Conservation (phyloP, 1,140 invertebrate genomes). For the Drosophila setifemur region DNA sequence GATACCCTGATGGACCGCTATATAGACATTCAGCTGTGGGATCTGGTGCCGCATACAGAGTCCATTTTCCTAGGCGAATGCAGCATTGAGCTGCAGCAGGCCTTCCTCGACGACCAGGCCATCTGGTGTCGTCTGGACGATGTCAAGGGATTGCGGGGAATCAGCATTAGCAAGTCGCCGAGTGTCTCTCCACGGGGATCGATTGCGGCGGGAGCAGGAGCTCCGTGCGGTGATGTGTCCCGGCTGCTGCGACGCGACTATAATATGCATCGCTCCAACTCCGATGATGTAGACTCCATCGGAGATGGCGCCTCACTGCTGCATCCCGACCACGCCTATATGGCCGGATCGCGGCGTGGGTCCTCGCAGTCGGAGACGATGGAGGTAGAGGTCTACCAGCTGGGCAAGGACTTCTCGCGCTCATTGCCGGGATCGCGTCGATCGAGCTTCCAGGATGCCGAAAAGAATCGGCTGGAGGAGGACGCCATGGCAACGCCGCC, state of each 20-base stretch:
- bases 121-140: conserved; percentile 94
- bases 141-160: conserved; percentile 86
- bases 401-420: conserved; percentile 92
- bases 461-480: conserved; percentile 83
- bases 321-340: conserved; percentile 93
- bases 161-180: conserved; percentile 85
- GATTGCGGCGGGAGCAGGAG: conserved; percentile 84
- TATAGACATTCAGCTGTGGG: conserved; percentile 94
- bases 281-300: conserved; percentile 89
- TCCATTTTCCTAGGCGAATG: conserved; percentile 93
- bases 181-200: conserved; percentile 91
- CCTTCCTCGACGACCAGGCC: conserved; percentile 92
- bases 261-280: conserved; percentile 87
- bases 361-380: conserved; percentile 93
- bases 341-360: conserved; percentile 88
- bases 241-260: conserved; percentile 87
- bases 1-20: conserved; percentile 90
- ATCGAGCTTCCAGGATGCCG: conserved; percentile 90
- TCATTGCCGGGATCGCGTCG: conserved; percentile 91
- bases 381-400: conserved; percentile 92
- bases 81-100: conserved; percentile 89
- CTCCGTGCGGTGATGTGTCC: conserved; percentile 83
- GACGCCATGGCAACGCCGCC: conserved; percentile 84
- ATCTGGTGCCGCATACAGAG: conserved; percentile 90
- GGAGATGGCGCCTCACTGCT: conserved; percentile 88